A percentile compares a stretch with the other conserved stretches of the same genome.
Evolutionary conservation across 2,113 vertebrate species (phyloP).

Genomic region (Bufo gargarizans): DNA sequence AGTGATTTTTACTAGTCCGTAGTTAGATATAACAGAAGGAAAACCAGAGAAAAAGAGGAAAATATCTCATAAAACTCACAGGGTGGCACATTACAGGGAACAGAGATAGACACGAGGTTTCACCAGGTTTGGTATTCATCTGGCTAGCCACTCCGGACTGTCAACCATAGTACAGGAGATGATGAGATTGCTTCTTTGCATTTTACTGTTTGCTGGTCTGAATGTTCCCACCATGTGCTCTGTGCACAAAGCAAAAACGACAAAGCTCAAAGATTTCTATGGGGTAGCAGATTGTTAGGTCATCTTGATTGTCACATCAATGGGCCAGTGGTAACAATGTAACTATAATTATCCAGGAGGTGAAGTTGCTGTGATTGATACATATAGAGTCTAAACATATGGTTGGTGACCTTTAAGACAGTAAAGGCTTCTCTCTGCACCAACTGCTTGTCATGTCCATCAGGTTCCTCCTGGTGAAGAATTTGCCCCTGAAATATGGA

Average conservation of each 20-base stretch:
- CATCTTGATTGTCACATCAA: too few relatives aligned
- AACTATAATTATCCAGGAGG: not conserved
- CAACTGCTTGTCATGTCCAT: too few relatives aligned
- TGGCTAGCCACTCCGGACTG: not conserved
- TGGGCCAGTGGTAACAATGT: not conserved
- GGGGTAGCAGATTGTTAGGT: not conserved
- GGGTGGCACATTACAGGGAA: not conserved
- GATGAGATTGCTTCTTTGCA: not conserved
- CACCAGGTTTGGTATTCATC: not conserved
- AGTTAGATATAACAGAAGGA: not conserved
- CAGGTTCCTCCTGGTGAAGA: too few relatives aligned
- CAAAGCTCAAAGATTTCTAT: not conserved
- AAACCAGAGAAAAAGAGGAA: not conserved
- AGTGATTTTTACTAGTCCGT: not conserved
- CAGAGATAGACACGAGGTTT: not conserved
- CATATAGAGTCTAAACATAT: too few relatives aligned
- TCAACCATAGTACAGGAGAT: not conserved
- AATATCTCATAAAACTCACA: not conserved
- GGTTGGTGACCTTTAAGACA: too few relatives aligned
- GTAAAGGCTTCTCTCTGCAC: too few relatives aligned
- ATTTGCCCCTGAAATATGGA: too few relatives aligned
- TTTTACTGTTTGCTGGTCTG: not conserved
- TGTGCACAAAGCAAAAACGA: not conserved
- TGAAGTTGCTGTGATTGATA: too few relatives aligned
- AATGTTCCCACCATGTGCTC: not conserved